Evolutionary conservation across 2,113 vertebrate genomes (phyloP).

Genomic region (Dicaeum eximium): DNA sequence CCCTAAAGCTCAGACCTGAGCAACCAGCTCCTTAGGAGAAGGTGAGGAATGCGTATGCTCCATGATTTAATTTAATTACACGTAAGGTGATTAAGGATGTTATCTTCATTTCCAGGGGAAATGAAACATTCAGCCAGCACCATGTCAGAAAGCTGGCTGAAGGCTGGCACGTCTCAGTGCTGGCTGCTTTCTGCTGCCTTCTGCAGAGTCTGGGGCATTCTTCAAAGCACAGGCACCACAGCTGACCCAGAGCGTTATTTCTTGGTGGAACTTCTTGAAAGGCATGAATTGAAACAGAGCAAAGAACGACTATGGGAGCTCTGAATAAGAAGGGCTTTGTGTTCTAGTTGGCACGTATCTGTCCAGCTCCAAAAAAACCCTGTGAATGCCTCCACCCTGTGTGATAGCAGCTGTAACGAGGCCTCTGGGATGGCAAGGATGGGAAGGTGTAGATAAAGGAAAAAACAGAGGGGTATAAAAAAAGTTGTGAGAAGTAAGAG

Average conservation of each 20-base stretch:
- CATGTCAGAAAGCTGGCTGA: neutral
- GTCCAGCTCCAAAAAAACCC: neutral
- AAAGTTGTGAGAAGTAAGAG: slow-evolving; percentile 15
- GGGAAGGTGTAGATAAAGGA: slow-evolving; percentile 3
- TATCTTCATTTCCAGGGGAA: slow-evolving; percentile 45
- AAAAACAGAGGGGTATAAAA: neutral
- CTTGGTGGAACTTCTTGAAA: neutral
- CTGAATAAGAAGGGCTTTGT: neutral
- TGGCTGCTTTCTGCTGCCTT: neutral
- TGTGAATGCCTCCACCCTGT: neutral
- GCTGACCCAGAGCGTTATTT: neutral
- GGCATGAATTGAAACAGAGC: neutral
- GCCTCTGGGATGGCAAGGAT: neutral
- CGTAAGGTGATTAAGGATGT: neutral
- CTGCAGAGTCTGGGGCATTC: neutral
- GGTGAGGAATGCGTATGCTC: neutral
- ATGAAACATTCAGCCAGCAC: neutral
- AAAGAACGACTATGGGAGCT: accelerated
- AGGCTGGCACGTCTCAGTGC: neutral
- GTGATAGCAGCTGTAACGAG: neutral
- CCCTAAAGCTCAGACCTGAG: neutral
- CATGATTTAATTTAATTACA: neutral
- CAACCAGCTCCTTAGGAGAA: neutral
- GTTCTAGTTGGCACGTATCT: neutral
- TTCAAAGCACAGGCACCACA: neutral